A percentile compares a stretch with the other conserved stretches of the same genome.
Conservation (phyloP, 2,797 vertebrate species). For the Dendrocincla fuliginosa region DNA sequence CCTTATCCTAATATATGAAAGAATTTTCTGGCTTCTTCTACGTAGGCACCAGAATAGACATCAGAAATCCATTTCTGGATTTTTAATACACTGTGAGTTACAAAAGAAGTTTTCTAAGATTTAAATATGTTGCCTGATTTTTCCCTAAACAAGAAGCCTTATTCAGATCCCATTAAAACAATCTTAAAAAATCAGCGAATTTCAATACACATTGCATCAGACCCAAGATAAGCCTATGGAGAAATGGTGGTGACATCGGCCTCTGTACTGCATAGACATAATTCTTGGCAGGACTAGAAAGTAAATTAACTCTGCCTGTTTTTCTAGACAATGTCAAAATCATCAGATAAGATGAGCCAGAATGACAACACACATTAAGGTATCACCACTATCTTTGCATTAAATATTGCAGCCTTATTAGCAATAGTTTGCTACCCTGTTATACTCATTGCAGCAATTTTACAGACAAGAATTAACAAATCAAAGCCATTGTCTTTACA, state of each 20-base stretch:
- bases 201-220: neutral
- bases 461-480: neutral
- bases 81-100: neutral
- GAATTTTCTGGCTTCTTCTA: neutral
- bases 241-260: neutral
- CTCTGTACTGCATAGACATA: neutral
- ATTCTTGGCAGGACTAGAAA: neutral
- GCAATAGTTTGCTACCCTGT: neutral
- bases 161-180: neutral
- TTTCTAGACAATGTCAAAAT: constrained; percentile 12
- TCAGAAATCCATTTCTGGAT: neutral
- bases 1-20: neutral
- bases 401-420: neutral
- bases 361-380: neutral
- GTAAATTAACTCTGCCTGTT: neutral
- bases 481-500: neutral
- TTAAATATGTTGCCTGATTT: neutral
- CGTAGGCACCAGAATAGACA: neutral
- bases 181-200: neutral
- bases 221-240: neutral
- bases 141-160: neutral
- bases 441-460: neutral
- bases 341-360: neutral
- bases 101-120: neutral
- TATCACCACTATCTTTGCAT: neutral